These are phyloP conservation scores for Tapirus terrestris DNA, from an alignment of 2,113 vertebrate genomes.

Conservation along the genomic window DNA sequence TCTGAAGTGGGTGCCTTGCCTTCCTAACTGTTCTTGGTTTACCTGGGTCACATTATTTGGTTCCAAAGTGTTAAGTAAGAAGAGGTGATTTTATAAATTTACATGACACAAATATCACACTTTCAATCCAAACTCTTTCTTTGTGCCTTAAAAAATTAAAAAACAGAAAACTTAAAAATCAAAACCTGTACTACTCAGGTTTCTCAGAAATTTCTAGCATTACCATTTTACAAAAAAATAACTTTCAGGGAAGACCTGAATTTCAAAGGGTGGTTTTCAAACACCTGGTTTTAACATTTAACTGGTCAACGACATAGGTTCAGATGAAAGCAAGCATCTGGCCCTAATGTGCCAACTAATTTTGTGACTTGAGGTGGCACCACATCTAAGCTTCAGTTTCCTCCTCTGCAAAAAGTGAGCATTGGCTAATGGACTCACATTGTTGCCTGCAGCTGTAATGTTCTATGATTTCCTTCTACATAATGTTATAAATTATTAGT, in stretches of 20 bases:
- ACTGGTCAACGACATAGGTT: not conserved
- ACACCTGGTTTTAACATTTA: not conserved
- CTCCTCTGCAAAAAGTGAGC: not conserved
- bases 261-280: not conserved
- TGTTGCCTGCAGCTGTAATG: not conserved
- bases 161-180: not conserved
- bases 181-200: not conserved
- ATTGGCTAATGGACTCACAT: not conserved
- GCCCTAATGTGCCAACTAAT: not conserved
- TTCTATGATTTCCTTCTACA: not conserved
- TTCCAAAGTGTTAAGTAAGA: conserved; percentile 8
- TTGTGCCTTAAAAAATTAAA: not conserved
- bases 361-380: not conserved
- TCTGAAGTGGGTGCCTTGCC: not conserved
- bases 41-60: not conserved
- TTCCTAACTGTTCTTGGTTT: not conserved
- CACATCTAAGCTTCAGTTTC: not conserved
- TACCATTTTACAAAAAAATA: not conserved
- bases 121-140: not conserved
- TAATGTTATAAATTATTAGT: not conserved
- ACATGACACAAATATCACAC: not conserved
- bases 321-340: not conserved
- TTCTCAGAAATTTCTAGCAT: not conserved
- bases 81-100: not conserved
- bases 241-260: not conserved